Conservation (phyloP, 2,113 vertebrate genomes). For the Macrotis lagotis region DNA sequence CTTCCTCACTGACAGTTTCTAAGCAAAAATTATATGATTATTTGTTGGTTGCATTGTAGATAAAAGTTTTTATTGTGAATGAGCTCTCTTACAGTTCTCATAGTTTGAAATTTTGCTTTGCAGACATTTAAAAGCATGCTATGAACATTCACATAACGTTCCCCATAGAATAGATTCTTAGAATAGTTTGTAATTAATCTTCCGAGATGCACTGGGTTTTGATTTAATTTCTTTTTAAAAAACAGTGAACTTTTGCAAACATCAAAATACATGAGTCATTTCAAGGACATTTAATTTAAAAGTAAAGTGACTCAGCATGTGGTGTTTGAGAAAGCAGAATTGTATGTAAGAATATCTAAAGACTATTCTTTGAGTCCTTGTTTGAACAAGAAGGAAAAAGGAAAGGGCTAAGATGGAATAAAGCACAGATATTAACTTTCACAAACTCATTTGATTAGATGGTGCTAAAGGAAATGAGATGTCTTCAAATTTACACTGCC, state of each 20-base stretch:
- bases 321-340: neutral
- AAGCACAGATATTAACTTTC: constrained; percentile 9
- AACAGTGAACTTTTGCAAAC: neutral
- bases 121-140: neutral
- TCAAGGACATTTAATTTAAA: constrained; percentile 29
- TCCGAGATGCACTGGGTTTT: neutral
- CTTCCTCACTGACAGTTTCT: no score
- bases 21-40: neutral
- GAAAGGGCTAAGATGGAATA: neutral
- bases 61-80: neutral
- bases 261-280: neutral
- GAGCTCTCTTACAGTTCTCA: neutral
- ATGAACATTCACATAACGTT: neutral
- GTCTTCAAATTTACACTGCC: constrained; percentile 26
- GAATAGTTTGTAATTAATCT: neutral
- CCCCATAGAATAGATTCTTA: neutral
- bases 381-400: neutral
- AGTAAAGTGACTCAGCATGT: neutral
- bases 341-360: neutral
- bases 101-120: neutral
- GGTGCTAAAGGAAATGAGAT: constrained; percentile 22
- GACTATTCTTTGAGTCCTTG: neutral
- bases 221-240: neutral
- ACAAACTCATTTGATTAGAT: constrained; percentile 39
- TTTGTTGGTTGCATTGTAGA: neutral